Percentiles rank a stretch among this genome's conserved stretches.
Evolutionary conservation across 2,888 invertebrate genomes (phyloP).

Genomic region (Sinhomidia bicolor): DNA sequence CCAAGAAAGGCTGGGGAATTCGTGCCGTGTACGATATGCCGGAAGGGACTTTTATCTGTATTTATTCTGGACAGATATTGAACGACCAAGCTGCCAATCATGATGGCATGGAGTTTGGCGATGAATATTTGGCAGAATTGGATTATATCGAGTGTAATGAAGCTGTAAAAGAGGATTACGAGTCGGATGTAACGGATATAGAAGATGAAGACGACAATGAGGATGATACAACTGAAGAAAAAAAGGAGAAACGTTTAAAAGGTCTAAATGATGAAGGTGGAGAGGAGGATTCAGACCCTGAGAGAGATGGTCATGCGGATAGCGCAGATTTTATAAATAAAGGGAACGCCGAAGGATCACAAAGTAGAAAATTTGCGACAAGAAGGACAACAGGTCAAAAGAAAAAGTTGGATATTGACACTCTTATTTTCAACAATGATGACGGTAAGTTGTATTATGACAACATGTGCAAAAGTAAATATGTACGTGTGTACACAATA

Average conservation of each 20-base stretch:
- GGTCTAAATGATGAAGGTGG: neutral
- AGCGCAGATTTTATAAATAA: neutral
- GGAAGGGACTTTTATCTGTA: slow-evolving; percentile 95
- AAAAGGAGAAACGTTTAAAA: neutral
- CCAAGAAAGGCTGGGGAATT: slow-evolving; percentile 97
- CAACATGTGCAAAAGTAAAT: neutral
- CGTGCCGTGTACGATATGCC: slow-evolving; percentile 97
- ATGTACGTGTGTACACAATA: too few relatives aligned
- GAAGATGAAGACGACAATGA: neutral
- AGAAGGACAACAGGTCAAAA: slow-evolving; percentile 48
- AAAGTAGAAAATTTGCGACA: neutral
- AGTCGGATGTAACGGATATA: slow-evolving; percentile 61
- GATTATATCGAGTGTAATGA: slow-evolving; percentile 98
- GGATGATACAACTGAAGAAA: neutral
- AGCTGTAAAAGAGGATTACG: slow-evolving; percentile 81
- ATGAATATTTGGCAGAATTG: slow-evolving; percentile 97
- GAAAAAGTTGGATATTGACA: neutral
- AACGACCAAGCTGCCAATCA: slow-evolving; percentile 94
- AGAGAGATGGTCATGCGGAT: neutral
- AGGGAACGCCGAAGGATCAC: neutral
- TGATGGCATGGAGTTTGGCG: slow-evolving; percentile 92
- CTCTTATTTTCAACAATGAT: slow-evolving; percentile 14
- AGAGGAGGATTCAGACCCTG: slow-evolving; percentile 2
- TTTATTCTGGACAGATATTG: slow-evolving; percentile 95
- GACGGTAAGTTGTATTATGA: slow-evolving; percentile 19